Percentiles rank a stretch among this genome's conserved stretches.
Conservation (phyloP, 2,888 invertebrate species). For the Lithophane leautieri region DNA sequence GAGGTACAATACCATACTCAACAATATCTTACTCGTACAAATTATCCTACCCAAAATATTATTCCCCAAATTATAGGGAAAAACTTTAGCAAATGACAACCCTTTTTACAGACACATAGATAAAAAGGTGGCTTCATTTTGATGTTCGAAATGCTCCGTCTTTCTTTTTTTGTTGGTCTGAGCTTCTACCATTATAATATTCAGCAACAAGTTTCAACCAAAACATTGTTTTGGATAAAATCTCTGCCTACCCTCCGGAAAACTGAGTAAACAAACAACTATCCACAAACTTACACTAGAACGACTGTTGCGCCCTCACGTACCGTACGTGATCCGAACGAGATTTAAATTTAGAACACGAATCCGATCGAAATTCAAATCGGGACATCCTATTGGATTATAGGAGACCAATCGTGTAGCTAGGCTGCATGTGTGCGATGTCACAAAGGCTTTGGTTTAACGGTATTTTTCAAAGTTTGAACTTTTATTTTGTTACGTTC, state of each 20-base stretch:
- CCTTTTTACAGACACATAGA: too few species aligned
- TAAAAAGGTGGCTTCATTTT: too few species aligned
- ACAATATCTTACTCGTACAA: too few species aligned
- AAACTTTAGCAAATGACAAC: too few species aligned
- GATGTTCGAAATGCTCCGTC: too few species aligned
- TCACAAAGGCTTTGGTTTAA: slow-evolving; percentile 58
- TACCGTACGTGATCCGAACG: slow-evolving; percentile 66
- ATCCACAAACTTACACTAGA: slow-evolving; percentile 56
- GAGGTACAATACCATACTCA: too few species aligned
- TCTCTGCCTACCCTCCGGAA: slow-evolving; percentile 11
- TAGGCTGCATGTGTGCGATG: slow-evolving; percentile 54
- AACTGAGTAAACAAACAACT: slow-evolving; percentile 48
- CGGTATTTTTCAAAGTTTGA: slow-evolving; percentile 50
- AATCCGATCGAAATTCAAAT: slow-evolving; percentile 70
- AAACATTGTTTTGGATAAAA: slow-evolving; percentile 20
- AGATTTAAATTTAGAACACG: slow-evolving; percentile 70
- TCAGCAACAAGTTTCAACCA: slow-evolving; percentile 43
- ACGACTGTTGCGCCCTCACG: slow-evolving; percentile 63
- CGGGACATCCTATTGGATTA: slow-evolving; percentile 64
- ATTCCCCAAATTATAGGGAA: too few species aligned
- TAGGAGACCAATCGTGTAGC: slow-evolving; percentile 59
- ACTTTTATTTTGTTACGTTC: slow-evolving; percentile 26
- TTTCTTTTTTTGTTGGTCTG: too few species aligned
- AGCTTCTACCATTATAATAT: neutral
- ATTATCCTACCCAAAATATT: too few species aligned